phyloP scores from a whole-genome alignment of 37 sponge, comb jelly and placozoan genomes.

The Halichondria panicea region DNA sequence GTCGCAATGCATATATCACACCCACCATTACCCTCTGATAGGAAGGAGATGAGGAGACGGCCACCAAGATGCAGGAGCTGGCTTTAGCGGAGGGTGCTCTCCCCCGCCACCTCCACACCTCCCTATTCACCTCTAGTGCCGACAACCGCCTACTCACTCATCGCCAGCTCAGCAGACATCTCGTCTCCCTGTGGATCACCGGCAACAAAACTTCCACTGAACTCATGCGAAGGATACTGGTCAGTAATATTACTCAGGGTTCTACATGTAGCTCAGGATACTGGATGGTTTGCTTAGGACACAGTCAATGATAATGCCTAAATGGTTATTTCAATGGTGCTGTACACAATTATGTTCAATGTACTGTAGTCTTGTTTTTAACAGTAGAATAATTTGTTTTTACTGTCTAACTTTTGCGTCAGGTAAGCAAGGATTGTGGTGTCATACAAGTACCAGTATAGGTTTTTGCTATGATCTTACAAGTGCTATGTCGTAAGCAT shows the following conservation, averaged over 20 bases:
- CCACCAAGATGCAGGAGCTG: slow-evolving; percentile 96
- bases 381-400: too few species aligned
- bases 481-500: too few species aligned
- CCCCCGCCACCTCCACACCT: slow-evolving; percentile 91
- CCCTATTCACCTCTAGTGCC: slow-evolving; percentile 85
- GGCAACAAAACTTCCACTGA: slow-evolving; percentile 84
- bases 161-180: slow-evolving; percentile 93
- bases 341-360: neutral
- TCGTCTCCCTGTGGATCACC: slow-evolving; percentile 91
- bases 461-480: too few species aligned
- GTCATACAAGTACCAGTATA: too few species aligned
- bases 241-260: slow-evolving; percentile 10
- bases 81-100: slow-evolving; percentile 98
- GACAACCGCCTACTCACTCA: slow-evolving; percentile 91
- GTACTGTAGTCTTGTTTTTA: too few species aligned
- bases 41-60: slow-evolving; percentile 87
- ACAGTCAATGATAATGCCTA: too few species aligned
- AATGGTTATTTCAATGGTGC: neutral
- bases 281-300: too few species aligned
- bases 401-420: too few species aligned
- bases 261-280: too few species aligned
- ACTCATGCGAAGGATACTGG: slow-evolving; percentile 84
- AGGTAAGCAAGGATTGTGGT: too few species aligned
- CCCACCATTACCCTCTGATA: slow-evolving; percentile 5
- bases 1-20: too few species aligned